Conservation (phyloP, 2,113 vertebrate species). For the Aldabrachelys gigantea region DNA sequence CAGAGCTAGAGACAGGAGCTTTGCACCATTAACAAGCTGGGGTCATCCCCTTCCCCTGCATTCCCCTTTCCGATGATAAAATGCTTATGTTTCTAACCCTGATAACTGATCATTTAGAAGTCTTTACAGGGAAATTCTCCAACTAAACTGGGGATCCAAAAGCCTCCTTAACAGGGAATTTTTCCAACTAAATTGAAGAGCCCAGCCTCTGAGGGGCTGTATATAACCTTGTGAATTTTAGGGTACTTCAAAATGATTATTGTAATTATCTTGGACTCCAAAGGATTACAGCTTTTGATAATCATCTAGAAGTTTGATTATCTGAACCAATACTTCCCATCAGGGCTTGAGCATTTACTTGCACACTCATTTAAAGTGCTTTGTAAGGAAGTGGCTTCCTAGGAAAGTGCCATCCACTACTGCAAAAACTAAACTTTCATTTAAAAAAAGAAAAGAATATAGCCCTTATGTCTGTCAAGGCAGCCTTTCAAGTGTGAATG, state of each 20-base stretch:
- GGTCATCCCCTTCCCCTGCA: neutral
- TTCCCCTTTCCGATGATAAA: neutral
- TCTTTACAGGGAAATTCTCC: neutral
- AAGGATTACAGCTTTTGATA: neutral
- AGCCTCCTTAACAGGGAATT: too few relatives aligned
- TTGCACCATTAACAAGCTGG: neutral
- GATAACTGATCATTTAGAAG: neutral
- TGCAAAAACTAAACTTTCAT: neutral
- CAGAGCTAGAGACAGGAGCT: neutral
- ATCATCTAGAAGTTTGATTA: neutral
- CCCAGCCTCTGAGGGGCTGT: neutral
- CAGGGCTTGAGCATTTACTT: neutral
- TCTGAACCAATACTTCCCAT: neutral
- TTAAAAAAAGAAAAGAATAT: neutral
- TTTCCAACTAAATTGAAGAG: too few relatives aligned
- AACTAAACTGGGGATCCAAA: neutral
- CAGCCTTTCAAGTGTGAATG: neutral
- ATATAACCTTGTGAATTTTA: neutral
- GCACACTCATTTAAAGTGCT: neutral
- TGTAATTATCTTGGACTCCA: accelerated
- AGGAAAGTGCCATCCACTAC: neutral
- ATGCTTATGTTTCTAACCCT: neutral
- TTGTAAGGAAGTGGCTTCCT: neutral
- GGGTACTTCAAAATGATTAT: neutral
- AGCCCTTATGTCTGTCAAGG: neutral